Base-by-base conservation (phyloP, 2,797 vertebrate genomes). In the Paratrypauchen microcephalus region DNA sequence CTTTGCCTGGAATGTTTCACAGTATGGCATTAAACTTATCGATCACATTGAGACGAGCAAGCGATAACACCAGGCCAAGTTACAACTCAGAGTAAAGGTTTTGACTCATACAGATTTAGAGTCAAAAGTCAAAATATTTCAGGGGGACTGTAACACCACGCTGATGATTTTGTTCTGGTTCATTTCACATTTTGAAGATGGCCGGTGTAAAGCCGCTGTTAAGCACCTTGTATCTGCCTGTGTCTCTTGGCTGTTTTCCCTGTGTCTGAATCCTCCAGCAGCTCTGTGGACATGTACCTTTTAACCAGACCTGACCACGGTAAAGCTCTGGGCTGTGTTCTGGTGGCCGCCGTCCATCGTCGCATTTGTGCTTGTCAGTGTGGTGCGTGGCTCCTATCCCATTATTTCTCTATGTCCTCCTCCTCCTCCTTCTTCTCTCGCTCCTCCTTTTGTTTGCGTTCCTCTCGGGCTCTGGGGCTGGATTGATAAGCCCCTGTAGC, bases 401-500 rank as follows among this genome's bases (percentile, higher is more conserved):
- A 41, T 61, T 61, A 47, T 77, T 83, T 86, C 85, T 86, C 78
- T 81, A n/a, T n/a, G n/a, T 83, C 77, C 80, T 83, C 77, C 84
- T 86, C 78, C 81, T 83, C 77, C 32, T 36, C 32, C 32, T 36
- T 36, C 87, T 76, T 63, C 86, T 75, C 63, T 77, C 75, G 69
- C 56, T 78, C 73, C 65, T 70, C 7, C 66, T 89, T 91, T 67
- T 90, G 90, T 92, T 92, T 80, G 80, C 81, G 79, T 86, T 90
- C 82, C 81, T 68, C 85, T 90, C 89, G 80, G 89, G 89, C 93
- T 94, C 92, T 94, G 92, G 92, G 86, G 77, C 83, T 73, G 83
- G 83, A 92, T 94, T 94, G 93, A 94, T 94, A 94, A 94, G 92
- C 88, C 85, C 76, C 88, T 83, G 76, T 87, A 91, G 90, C 91